phyloP scores from a whole-genome alignment of 2,888 invertebrate genomes.

The Drosophila macrothrix region DNA sequence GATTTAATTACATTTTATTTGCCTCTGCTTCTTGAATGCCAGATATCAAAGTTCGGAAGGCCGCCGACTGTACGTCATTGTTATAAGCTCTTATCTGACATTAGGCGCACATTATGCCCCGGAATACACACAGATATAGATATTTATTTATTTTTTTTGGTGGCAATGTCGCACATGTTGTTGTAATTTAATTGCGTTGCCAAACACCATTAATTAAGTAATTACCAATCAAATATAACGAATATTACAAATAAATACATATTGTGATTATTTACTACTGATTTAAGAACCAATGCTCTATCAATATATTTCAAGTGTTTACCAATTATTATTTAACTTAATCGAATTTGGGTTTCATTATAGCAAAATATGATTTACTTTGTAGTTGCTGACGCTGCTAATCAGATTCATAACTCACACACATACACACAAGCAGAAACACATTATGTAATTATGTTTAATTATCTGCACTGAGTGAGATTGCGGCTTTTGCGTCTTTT shows the following conservation, averaged over 20 bases:
- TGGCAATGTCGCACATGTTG: constrained; percentile 28
- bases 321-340: background rate
- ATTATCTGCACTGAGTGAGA: constrained; percentile 75
- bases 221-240: background rate
- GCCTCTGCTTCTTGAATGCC: constrained; percentile 26
- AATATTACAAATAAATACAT: background rate
- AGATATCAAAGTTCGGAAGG: constrained; percentile 23
- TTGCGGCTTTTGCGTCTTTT: constrained; percentile 52
- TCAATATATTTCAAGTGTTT: background rate
- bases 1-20: constrained; percentile 80
- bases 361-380: constrained; percentile 10
- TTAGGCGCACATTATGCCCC: constrained; percentile 57
- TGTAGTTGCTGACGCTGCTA: constrained; percentile 14
- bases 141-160: constrained; percentile 22
- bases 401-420: constrained; percentile 39
- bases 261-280: background rate
- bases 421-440: constrained; percentile 42
- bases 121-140: constrained; percentile 10
- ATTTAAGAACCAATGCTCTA: background rate
- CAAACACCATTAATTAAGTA: background rate
- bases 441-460: constrained; percentile 78
- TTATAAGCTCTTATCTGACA: constrained; percentile 64
- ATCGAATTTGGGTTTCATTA: background rate
- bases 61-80: constrained; percentile 61
- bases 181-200: constrained; percentile 63